Evolutionary conservation across 2,797 vertebrate species (phyloP).

Genomic region (Oophaga sylvatica): DNA sequence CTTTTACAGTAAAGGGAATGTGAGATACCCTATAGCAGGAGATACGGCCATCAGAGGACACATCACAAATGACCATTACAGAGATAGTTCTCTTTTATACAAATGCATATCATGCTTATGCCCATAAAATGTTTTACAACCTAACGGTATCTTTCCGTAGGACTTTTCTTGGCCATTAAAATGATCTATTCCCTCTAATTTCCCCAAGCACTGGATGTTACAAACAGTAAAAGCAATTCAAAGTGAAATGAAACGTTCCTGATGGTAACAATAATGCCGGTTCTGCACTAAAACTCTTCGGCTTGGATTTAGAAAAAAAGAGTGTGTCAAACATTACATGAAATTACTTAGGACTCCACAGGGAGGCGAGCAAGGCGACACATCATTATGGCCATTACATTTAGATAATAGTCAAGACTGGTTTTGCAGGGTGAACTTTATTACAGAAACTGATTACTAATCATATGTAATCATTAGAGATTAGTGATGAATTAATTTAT

Average conservation of each 20-base stretch:
- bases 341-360: conserved; percentile 29
- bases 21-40: not conserved
- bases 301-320: conserved; percentile 33
- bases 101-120: conserved; percentile 48
- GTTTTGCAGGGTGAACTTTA: not conserved
- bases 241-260: conserved; percentile 56
- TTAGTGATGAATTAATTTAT: too few relatives aligned
- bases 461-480: too few relatives aligned
- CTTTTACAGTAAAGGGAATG: not conserved
- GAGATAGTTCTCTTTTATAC: conserved; percentile 25
- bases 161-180: conserved; percentile 53
- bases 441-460: not conserved
- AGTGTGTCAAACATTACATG: conserved; percentile 17
- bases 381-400: conserved; percentile 23
- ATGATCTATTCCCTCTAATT: conserved; percentile 55
- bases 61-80: conserved; percentile 34
- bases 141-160: conserved; percentile 33
- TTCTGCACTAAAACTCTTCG: conserved; percentile 44
- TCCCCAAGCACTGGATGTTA: conserved; percentile 55
- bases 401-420: not conserved
- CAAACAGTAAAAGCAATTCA: conserved; percentile 60
- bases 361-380: conserved; percentile 1
- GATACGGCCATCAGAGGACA: conserved; percentile 8
- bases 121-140: conserved; percentile 55
- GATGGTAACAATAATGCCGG: conserved; percentile 57